Percentiles rank a stretch among this genome's conserved stretches.
These are phyloP conservation scores for Platynereis dumerilii DNA, from an alignment of 2,888 invertebrate species.

Conservation along the genomic window DNA sequence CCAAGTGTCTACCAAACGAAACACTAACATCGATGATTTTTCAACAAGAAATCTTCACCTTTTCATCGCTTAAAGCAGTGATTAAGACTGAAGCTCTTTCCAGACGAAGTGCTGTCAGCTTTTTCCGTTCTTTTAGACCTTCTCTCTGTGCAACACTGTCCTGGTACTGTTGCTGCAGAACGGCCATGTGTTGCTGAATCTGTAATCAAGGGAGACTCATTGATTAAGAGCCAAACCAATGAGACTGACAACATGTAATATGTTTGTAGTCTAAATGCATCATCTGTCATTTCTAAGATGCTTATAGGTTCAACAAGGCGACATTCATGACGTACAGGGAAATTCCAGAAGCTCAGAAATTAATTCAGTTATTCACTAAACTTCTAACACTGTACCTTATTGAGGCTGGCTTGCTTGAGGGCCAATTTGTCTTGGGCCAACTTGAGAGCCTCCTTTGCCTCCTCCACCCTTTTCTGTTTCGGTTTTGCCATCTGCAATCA, in stretches of 20 bases:
- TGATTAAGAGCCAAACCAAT: not conserved
- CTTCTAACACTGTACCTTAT: constrained; percentile 52
- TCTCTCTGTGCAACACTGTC: constrained; percentile 62
- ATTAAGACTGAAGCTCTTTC: constrained; percentile 60
- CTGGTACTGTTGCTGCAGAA: constrained; percentile 57
- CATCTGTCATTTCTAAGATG: too few relatives aligned
- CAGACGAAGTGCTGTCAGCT: constrained; percentile 53
- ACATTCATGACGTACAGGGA: too few relatives aligned
- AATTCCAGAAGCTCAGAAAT: too few relatives aligned
- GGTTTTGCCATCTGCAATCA: constrained; percentile 60
- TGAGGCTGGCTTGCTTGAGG: constrained; percentile 59
- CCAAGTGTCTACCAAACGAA: too few relatives aligned
- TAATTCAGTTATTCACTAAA: too few relatives aligned
- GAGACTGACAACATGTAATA: too few relatives aligned
- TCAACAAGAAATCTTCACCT: too few relatives aligned
- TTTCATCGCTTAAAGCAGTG: constrained; percentile 59
- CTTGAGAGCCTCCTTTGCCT: constrained; percentile 60
- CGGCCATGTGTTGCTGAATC: constrained; percentile 58
- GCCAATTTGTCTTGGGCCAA: constrained; percentile 57
- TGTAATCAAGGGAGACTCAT: constrained; percentile 8
- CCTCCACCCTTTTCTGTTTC: constrained; percentile 59
- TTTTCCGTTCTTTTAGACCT: constrained; percentile 55
- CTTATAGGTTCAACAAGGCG: too few relatives aligned
- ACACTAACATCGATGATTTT: too few relatives aligned
- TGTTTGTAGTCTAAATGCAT: too few relatives aligned